Conservation (phyloP, 1,140 invertebrate species). For the Drosophila baimaii region DNA sequence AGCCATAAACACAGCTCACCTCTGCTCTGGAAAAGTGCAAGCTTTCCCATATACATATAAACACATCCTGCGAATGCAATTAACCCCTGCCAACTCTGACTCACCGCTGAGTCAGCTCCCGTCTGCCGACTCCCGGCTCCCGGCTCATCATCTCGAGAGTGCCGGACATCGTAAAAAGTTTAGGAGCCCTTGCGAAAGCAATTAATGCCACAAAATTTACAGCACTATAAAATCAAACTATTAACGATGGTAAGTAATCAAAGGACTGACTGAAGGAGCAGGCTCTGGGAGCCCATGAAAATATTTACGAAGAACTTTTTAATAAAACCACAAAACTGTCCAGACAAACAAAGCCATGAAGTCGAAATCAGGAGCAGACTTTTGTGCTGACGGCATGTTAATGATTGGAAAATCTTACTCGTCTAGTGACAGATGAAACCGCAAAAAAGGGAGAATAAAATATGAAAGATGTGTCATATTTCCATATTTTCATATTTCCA, state of each 20-base stretch:
- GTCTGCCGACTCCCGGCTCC: conserved; percentile 4
- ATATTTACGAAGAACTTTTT: conserved; percentile 50
- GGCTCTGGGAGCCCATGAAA: conserved; percentile 15
- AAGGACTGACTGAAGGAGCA: conserved; percentile 1
- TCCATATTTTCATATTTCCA: conserved; percentile 35
- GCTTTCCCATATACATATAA: conserved; percentile 17
- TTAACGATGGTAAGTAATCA: conserved; percentile 31
- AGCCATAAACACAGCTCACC: conserved; percentile 6
- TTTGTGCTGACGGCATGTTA: conserved; percentile 61
- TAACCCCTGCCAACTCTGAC: conserved; percentile 7
- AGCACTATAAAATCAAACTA: conserved; percentile 55
- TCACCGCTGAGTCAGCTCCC: conserved; percentile 26
- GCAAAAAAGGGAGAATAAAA: conserved; percentile 33
- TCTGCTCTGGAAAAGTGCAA: conserved; percentile 1
- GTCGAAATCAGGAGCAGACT: conserved; percentile 27
- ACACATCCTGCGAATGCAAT: conserved; percentile 9
- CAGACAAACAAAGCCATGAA: conserved; percentile 26
- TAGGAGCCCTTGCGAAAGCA: conserved; percentile 27
- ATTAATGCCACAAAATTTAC: conserved; percentile 50
- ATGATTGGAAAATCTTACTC: conserved; percentile 55
- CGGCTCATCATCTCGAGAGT: conserved; percentile 9
- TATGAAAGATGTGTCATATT: conserved; percentile 27
- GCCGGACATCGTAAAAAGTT: conserved; percentile 24
- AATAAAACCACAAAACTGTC: conserved; percentile 50
- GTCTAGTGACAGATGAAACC: conserved; percentile 39